These are phyloP conservation scores for Melinaea marsaeus DNA, from an alignment of 2,888 invertebrate species.

Conservation along the genomic window DNA sequence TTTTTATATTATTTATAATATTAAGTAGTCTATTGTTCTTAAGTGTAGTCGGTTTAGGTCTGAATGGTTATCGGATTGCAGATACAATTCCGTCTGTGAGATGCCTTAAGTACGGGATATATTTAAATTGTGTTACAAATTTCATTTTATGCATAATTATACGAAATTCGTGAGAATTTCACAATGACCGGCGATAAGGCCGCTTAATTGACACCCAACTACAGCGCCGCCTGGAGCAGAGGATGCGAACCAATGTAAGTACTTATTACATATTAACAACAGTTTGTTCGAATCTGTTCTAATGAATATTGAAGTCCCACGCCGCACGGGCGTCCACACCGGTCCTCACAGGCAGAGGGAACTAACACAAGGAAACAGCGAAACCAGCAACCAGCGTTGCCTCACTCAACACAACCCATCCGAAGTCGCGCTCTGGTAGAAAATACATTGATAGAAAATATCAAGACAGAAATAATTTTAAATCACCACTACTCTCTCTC, in stretches of 20 bases:
- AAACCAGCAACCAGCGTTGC: background rate
- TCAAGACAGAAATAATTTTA: constrained; percentile 77
- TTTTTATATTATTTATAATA: constrained; percentile 26
- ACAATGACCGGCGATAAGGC: constrained; percentile 65
- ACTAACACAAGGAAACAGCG: no score
- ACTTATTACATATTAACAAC: constrained; percentile 47
- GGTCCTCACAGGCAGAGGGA: constrained; percentile 29
- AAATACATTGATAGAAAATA: constrained; percentile 64
- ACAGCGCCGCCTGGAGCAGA: constrained; percentile 43
- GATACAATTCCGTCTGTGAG: constrained; percentile 63
- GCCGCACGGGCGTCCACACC: constrained; percentile 65
- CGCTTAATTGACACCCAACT: constrained; percentile 70
- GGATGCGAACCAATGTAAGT: constrained; percentile 61
- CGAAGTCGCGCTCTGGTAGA: constrained; percentile 59
- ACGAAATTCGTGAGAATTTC: constrained; percentile 51
- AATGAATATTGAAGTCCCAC: constrained; percentile 18
- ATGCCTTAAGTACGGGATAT: constrained; percentile 57
- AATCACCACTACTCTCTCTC: constrained; percentile 66
- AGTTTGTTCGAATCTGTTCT: constrained; percentile 43
- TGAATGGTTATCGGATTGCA: constrained; percentile 51
- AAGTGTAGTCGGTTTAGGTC: constrained; percentile 33
- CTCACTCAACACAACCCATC: constrained; percentile 49
- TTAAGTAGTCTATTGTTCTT: constrained; percentile 32
- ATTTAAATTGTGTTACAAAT: constrained; percentile 46
- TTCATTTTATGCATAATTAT: constrained; percentile 51